Evolutionary conservation across 1,140 invertebrate genomes (phyloP).

Genomic region (Megalonaias nervosa): DNA sequence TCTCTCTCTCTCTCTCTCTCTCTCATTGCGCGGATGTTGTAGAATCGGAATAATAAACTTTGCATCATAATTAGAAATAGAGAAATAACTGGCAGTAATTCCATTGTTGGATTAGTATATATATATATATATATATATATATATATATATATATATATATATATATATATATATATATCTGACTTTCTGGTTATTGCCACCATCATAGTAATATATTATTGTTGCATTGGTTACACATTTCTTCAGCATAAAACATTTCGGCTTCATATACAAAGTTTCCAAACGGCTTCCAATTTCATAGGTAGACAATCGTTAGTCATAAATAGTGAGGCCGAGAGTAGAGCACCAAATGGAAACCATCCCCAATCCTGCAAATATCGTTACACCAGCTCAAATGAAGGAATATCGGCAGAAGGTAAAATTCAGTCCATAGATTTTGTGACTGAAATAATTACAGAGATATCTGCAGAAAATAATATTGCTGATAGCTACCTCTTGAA

Average conservation of each 20-base stretch:
- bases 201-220: slow-evolving; percentile 18
- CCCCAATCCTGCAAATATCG: not conserved
- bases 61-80: too few relatives aligned
- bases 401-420: not conserved
- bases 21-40: too few relatives aligned
- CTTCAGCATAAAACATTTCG: slow-evolving; percentile 13
- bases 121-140: too few relatives aligned
- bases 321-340: not conserved
- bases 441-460: too few relatives aligned
- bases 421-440: not conserved
- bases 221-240: slow-evolving; percentile 9
- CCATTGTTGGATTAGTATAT: too few relatives aligned
- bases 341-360: not conserved
- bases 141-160: slow-evolving; percentile 10
- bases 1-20: too few relatives aligned
- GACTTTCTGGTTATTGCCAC: slow-evolving; percentile 6
- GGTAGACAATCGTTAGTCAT: not conserved
- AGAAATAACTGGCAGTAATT: too few relatives aligned
- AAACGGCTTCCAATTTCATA: not conserved
- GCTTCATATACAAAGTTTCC: not conserved
- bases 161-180: not conserved
- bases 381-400: not conserved
- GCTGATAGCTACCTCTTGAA: too few relatives aligned
- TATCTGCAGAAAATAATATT: too few relatives aligned
- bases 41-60: too few relatives aligned